These are phyloP conservation scores for Cephus spinipes DNA, from an alignment of 2,888 invertebrate species.

Conservation along the genomic window DNA sequence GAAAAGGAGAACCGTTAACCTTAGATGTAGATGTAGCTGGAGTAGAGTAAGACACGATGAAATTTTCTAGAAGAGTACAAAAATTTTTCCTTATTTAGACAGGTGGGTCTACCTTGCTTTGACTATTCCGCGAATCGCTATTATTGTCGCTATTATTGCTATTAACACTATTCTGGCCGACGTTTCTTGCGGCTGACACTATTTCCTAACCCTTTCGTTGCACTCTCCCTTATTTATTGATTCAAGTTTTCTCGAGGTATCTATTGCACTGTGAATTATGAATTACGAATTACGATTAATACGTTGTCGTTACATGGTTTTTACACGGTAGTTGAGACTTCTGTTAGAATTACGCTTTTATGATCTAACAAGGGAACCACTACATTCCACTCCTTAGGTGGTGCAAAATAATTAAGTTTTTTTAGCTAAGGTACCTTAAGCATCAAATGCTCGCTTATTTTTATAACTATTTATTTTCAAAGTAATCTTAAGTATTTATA, in stretches of 20 bases:
- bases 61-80: slow-evolving; percentile 63
- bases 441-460: slow-evolving; percentile 64
- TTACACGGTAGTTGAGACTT: slow-evolving; percentile 54
- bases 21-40: slow-evolving; percentile 28
- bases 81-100: slow-evolving; percentile 39
- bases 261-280: slow-evolving; percentile 51
- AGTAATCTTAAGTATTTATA: slow-evolving; percentile 42
- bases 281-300: slow-evolving; percentile 27
- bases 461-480: slow-evolving; percentile 64
- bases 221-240: slow-evolving; percentile 64
- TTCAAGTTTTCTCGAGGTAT: slow-evolving; percentile 48
- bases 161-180: not conserved
- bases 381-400: slow-evolving; percentile 62
- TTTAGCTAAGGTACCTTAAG: slow-evolving; percentile 54
- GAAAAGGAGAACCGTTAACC: not conserved
- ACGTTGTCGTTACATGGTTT: slow-evolving; percentile 49
- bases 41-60: slow-evolving; percentile 43
- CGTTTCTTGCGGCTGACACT: not conserved
- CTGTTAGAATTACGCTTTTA: slow-evolving; percentile 58
- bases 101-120: not conserved
- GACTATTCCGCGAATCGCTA: not conserved
- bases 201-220: slow-evolving; percentile 56
- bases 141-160: not conserved
- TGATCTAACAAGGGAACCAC: slow-evolving; percentile 54
- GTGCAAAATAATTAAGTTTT: slow-evolving; percentile 60